Evolutionary conservation across 2,888 invertebrate genomes (phyloP), one percentile per base, ranked within the genome.

Genomic region (Byasa hedistus): DNA sequence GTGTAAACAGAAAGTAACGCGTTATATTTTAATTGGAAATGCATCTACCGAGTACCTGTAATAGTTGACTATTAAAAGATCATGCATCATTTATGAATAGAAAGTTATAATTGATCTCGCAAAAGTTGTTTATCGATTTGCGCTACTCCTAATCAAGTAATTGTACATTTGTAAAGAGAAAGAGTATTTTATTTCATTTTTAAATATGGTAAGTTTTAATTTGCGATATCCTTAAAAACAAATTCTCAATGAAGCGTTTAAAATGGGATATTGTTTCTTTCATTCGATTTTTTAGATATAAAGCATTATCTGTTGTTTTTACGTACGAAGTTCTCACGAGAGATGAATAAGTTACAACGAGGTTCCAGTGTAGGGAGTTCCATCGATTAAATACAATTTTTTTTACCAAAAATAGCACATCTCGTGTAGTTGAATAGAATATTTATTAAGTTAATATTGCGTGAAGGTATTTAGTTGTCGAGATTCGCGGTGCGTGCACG

Each of bases 381-480:
- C 12, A 22, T 10, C 5, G 52, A 22, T 54, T 54, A 22, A 48
- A 48, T 4, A 48, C 48, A 4, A 44, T 15, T 15, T 17, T 44
- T 17, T 44, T 44, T 44, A 44, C 44, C 44, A 52, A 52, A 52
- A 52, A 52, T 54, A 54, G 12, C 3, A 22, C 22, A 54, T 22
- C 23, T 54, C 52, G 48, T 54, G 52, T 22, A 1, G 48, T n/a
- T 71, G 74, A 73, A 80, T 81, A 72, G 75, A 79, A 81, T 84
- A 86, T 84, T 84, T 81, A 85, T 82, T 78, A 74, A 79, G 75
- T 80, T 75, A 79, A 81, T 81, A 84, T 75, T 82, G 89, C 91
- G 89, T 91, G 90, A 84, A 86, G 87, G 84, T 82, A 90, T 91
- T 86, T 82, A 80, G 87, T 89, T 84, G 88, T 79, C 74, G 69